Conservation (phyloP, 2,797 vertebrate species). For the Cercopithecus mitis region DNA sequence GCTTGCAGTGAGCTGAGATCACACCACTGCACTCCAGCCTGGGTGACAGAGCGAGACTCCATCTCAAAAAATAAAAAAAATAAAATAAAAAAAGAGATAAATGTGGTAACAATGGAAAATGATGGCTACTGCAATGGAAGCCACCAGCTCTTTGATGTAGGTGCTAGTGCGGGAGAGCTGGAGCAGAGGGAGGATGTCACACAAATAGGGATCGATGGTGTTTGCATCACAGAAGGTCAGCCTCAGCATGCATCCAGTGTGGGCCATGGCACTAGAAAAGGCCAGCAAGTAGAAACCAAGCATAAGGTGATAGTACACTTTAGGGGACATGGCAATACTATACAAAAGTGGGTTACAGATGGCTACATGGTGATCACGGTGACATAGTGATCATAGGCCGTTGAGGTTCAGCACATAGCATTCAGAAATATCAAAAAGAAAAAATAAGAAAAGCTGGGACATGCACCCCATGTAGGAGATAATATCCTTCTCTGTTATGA, state of each 20-base stretch:
- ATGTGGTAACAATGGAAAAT: constrained; percentile 25
- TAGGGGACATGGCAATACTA: constrained; percentile 40
- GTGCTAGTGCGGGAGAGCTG: constrained; percentile 57
- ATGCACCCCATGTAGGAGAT: constrained; percentile 66
- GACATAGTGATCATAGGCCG: constrained; percentile 70
- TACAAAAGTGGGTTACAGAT: constrained; percentile 70
- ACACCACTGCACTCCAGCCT: no score
- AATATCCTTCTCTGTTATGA: constrained; percentile 42
- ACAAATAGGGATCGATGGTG: constrained; percentile 66
- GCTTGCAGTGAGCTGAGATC: no score
- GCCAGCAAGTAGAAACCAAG: constrained; percentile 42
- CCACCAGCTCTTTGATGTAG: neutral
- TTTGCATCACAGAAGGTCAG: constrained; percentile 61
- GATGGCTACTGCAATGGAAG: neutral
- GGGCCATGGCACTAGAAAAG: neutral
- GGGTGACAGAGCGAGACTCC: no score
- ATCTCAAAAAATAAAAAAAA: no score
- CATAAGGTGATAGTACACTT: constrained; percentile 3
- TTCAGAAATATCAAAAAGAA: constrained; percentile 61
- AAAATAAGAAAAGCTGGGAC: constrained; percentile 45
- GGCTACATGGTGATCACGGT: constrained; percentile 58
- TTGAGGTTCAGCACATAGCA: constrained; percentile 54
- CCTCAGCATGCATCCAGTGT: constrained; percentile 53
- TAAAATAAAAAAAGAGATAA: neutral
- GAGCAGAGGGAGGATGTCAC: constrained; percentile 54